A percentile compares a stretch with the other conserved stretches of the same genome.
Conservation (phyloP, 2,888 invertebrate genomes). For the Agrenia bidenticulata region DNA sequence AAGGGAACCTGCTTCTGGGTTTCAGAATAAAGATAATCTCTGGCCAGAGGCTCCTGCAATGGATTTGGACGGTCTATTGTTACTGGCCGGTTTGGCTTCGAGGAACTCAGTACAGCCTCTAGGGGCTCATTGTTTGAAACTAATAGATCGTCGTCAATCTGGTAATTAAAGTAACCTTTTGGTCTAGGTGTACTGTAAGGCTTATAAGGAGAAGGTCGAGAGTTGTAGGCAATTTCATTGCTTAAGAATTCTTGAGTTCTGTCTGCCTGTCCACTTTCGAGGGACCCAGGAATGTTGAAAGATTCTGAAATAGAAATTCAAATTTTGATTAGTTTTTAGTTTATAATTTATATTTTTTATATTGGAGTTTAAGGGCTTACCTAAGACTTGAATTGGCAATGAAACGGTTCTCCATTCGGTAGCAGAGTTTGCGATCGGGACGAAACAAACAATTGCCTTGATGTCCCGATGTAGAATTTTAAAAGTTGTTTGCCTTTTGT, state of each 20-base stretch:
- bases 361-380: constrained; percentile 1
- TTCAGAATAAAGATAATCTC: too few species aligned
- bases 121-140: too few species aligned
- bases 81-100: too few species aligned
- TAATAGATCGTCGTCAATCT: too few species aligned
- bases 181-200: background rate
- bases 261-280: too few species aligned
- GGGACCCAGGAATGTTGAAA: background rate
- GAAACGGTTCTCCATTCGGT: constrained; percentile 49
- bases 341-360: background rate
- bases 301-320: background rate
- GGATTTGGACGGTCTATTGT: too few species aligned
- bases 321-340: too few species aligned
- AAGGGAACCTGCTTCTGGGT: too few species aligned
- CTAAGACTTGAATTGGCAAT: constrained; percentile 28
- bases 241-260: too few species aligned
- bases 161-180: too few species aligned
- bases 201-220: background rate
- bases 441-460: constrained; percentile 45
- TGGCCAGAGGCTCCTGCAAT: too few species aligned
- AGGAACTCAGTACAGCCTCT: too few species aligned
- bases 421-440: constrained; percentile 43
- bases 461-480: constrained; percentile 42
- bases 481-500: constrained; percentile 39
- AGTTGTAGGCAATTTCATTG: background rate